These are phyloP conservation scores for Nemopilema nomurai DNA, from an alignment of 30 jellyfish, hydroid and myxozoan species.

Conservation along the genomic window DNA sequence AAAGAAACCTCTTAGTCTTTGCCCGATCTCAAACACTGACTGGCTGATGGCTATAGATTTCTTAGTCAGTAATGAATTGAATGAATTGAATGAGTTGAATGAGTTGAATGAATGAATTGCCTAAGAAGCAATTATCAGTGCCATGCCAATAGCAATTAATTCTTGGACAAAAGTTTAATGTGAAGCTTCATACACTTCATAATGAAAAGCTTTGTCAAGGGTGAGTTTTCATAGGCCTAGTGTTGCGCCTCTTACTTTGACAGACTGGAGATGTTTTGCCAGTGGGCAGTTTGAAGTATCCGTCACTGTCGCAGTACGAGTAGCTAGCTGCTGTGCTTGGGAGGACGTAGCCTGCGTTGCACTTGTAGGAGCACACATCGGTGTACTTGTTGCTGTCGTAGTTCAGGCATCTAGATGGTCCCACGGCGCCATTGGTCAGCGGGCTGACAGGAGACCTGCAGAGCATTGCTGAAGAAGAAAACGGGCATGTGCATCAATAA, in stretches of 20 bases:
- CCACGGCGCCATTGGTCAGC: conserved; percentile 30
- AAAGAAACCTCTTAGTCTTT: no score
- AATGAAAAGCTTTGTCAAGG: no score
- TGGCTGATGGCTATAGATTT: no score
- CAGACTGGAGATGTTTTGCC: conserved; percentile 47
- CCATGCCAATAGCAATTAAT: no score
- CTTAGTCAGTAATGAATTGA: no score
- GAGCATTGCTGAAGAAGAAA: conserved; percentile 15
- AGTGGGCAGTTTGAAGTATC: conserved; percentile 23
- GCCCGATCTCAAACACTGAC: no score
- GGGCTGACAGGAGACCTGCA: conserved; percentile 32
- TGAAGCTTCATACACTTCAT: no score
- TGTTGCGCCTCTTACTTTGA: conserved; percentile 25
- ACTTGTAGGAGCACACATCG: conserved; percentile 61
- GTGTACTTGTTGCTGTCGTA: conserved; percentile 16
- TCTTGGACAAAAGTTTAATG: no score
- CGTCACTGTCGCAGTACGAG: conserved; percentile 67
- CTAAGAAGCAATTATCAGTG: no score
- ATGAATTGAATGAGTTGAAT: no score
- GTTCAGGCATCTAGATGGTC: conserved; percentile 31
- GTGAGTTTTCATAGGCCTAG: no score
- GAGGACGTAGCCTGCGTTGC: conserved; percentile 76
- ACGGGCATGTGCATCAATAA: neutral
- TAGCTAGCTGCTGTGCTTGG: conserved; percentile 31
- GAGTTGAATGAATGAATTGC: no score